Evolutionary conservation across 2,888 invertebrate species (phyloP), one percentile per base, ranked within the genome.

Genomic region (Homarus gammarus): DNA sequence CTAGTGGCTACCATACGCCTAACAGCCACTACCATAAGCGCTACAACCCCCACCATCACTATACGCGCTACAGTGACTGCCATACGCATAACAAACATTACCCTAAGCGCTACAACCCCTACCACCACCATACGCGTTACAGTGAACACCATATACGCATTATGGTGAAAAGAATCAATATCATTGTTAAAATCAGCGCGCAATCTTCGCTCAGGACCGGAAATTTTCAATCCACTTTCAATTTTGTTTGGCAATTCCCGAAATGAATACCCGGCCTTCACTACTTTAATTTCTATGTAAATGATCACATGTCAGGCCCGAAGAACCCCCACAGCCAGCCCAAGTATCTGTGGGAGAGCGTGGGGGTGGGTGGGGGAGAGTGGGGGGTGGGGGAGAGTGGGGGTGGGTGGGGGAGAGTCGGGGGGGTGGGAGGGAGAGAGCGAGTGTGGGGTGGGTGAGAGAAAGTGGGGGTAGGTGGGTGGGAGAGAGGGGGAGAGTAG

Each of bases 281-380:
- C 78, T 86, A 70, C 86, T 86, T 86, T 86, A 86, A 86, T 86
- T 86, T 86, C 86, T 86, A 86, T 86, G 86, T 86, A 86, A 86
- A 86, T 86, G 86, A 79, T 86, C 86, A 51, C 86, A 79, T 86
- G 86, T 86, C 86, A 79, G 78, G 36, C 51, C 56, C 86, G 79
- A 70, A 70, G n/a, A n/a, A n/a, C n/a, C n/a, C 70, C 70, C 38
- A n/a, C 68, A 61, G 70, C 12, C 44, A 15, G 44, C n/a, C 44
- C 40, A 40, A 61, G 70, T 6, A 10, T 31, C 51, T 68, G 86
- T 8, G 44, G 31, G 49, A 31, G 78, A n/a, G 61, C 31, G 44
- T 2, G 27, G 61, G 10, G 61, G n/a, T n/a, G n/a, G n/a, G n/a
- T n/a, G n/a, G n/a, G n/a, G n/a, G n/a, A n/a, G n/a, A n/a, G n/a